Evolutionary conservation across 1,140 invertebrate genomes (phyloP), one percentile per base, ranked within the genome.

Genomic region (Caenorhabditis briggsae): DNA sequence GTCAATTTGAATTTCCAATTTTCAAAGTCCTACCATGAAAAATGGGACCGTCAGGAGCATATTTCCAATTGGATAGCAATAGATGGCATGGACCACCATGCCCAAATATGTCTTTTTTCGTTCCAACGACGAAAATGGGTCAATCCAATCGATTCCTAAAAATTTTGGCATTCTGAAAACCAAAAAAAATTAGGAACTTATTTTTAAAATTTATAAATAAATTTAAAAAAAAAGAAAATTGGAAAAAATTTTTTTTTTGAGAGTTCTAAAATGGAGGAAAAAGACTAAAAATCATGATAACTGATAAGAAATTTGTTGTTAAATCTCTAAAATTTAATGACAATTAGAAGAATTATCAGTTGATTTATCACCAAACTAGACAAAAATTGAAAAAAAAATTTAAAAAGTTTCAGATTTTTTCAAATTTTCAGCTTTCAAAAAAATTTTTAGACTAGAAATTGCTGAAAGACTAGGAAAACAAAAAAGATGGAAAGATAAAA

Each of bases 71-170:
- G 59, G 59, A 25, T 61, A 61, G 8, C 20, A 25, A 8, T 20
- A 20, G 11, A 25, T 25, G 11, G 23, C 7, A 61, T 61, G 59
- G 20, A 8, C 20, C 2, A 61, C 59, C 20, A 61, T 33, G 3
- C 59, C 59, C 1, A 61, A 33, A 61, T 61, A 61, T 11, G 59
- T 61, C 14, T 25, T 61, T 14, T 61, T 61, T 25, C 59, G 59
- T 61, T 61, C 59, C 8, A 61, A 8, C 8, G 59, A 61, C 1
- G 59, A 61, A 33, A 61, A 61, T 61, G 25, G 23, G 11, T 61
- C 59, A 14, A 61, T 33, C 59, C 59, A 61, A 25, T 61, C 59
- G 59, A 61, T 33, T 61, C 59, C 59, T 23, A 61, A 23, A 6
- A 61, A 25, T 61, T 61, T 20, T 1, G 59, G 59, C 59, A 61